Evolutionary conservation across 2,797 vertebrate species (phyloP).

Genomic region (Pseudochirops corinnae): DNA sequence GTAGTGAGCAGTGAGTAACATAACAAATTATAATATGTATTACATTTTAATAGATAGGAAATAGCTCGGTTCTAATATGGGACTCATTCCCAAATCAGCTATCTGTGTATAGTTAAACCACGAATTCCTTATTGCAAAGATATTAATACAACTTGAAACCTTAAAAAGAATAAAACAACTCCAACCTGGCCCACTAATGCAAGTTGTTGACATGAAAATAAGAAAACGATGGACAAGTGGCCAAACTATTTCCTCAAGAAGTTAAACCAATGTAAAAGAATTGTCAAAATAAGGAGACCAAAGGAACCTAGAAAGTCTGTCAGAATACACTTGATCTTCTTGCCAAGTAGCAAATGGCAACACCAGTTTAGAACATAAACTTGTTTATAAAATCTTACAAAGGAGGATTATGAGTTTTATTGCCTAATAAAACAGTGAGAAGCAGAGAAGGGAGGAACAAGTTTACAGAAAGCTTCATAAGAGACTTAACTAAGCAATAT

Average conservation of each 20-base stretch:
- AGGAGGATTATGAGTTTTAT: background rate
- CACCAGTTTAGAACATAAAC: background rate
- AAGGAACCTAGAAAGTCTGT: background rate
- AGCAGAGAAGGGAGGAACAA: background rate
- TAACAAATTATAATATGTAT: background rate
- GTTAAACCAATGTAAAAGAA: background rate
- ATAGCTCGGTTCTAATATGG: background rate
- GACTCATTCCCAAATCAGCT: background rate
- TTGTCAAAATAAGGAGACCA: background rate
- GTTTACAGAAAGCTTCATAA: background rate
- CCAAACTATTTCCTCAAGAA: background rate
- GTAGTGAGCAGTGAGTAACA: background rate
- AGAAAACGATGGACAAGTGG: background rate
- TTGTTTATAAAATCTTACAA: background rate
- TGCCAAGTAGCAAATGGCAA: background rate
- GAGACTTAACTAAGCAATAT: background rate
- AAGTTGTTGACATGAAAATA: background rate
- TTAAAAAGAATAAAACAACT: background rate
- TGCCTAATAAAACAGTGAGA: constrained; percentile 5
- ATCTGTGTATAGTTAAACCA: background rate
- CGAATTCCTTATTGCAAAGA: background rate
- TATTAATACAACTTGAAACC: background rate
- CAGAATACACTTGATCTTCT: background rate
- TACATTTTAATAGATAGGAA: background rate
- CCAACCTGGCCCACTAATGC: background rate